These are phyloP conservation scores for Syngnathoides biaculeatus DNA, from an alignment of 2,113 vertebrate genomes.

Conservation along the genomic window DNA sequence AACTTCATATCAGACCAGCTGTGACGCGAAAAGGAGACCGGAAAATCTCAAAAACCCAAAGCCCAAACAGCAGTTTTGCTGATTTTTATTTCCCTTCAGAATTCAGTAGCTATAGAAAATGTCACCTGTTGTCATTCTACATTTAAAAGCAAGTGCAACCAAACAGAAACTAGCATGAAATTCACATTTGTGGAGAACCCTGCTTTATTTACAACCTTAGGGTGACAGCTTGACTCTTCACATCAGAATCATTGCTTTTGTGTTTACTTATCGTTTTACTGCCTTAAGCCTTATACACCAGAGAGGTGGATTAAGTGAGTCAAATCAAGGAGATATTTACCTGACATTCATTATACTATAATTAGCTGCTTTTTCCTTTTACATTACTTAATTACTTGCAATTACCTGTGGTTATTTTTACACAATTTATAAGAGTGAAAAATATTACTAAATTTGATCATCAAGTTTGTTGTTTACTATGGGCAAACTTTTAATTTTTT, in stretches of 20 bases:
- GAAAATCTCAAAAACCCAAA: conserved; percentile 27
- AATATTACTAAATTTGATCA: no score
- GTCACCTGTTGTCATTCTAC: conserved; percentile 38
- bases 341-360: no score
- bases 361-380: no score
- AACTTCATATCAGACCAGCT: conserved; percentile 25
- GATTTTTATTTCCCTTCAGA: conserved; percentile 34
- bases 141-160: conserved; percentile 16
- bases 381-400: no score
- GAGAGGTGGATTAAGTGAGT: background rate
- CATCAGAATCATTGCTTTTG: conserved; percentile 7
- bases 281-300: background rate
- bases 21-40: conserved; percentile 41
- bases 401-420: no score
- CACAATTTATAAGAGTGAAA: no score
- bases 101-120: conserved; percentile 32
- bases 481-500: no score
- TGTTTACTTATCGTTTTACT: conserved; percentile 1
- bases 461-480: no score
- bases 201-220: background rate
- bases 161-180: conserved; percentile 2
- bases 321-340: background rate
- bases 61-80: conserved; percentile 27
- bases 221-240: conserved; percentile 5
- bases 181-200: background rate